Evolutionary conservation across 2,888 invertebrate genomes (phyloP), one percentile per base, ranked within the genome.

Genomic region (Meganola albula): DNA sequence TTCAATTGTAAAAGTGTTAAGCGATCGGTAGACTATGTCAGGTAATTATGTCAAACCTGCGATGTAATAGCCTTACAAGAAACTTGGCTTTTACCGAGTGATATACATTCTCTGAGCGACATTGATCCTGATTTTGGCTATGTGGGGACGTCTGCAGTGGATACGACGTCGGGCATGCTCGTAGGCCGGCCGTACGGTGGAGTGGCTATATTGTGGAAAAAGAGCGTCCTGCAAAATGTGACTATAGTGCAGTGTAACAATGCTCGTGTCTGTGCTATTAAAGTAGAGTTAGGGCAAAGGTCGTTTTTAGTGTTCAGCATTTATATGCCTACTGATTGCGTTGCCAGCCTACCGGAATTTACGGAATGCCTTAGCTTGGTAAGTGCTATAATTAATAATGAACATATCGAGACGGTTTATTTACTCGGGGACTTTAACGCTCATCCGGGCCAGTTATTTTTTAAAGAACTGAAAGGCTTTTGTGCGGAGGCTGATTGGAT

Each of bases 401-500:
- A n/a, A n/a, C n/a, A n/a, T n/a, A n/a, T n/a, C n/a, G n/a, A n/a
- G n/a, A n/a, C n/a, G n/a, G n/a, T n/a, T n/a, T n/a, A n/a, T n/a
- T n/a, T n/a, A n/a, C n/a, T n/a, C n/a, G n/a, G n/a, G n/a, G n/a
- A n/a, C n/a, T 51, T 40, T 21, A 55, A 53, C 20, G 49, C 53
- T 0, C 43, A 54, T 14, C 50, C 48, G 0, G 36, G 36, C 21
- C 32, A 34, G 12, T 20, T 26, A 2, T 54, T 54, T 40, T 28
- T 7, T 10, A 25, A 14, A 1, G 49, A 54, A 25, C 23, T 54
- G 3, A 1, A 10, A 8, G 8, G n/a, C 12, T 47, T 45, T 24
- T 48, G 46, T 41, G 1, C 9, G 0, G 50, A 58, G 9, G 49
- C 49, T 12, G 9, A 16, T 1, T 44, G 40, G 47, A 6, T 8